Evolutionary conservation across 2,888 invertebrate genomes (phyloP).

Genomic region (Eilema griseolum): DNA sequence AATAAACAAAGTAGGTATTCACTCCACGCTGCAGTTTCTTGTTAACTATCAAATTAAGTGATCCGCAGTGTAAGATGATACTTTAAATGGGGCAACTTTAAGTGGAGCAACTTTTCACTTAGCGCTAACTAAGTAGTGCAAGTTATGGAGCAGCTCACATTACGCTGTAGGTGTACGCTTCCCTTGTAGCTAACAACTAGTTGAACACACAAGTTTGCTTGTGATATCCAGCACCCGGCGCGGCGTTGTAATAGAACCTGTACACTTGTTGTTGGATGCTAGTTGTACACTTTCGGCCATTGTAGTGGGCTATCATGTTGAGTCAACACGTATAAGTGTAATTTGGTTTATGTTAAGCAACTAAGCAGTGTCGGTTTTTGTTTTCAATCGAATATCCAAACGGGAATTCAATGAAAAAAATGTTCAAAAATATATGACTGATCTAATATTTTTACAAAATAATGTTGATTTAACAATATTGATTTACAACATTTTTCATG

Average conservation of each 20-base stretch:
- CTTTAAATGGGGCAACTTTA: neutral
- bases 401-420: too few relatives aligned
- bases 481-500: too few relatives aligned
- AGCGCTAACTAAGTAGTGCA: neutral
- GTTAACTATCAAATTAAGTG: neutral
- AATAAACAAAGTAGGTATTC: neutral
- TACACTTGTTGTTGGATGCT: neutral
- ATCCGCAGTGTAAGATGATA: conserved; percentile 1
- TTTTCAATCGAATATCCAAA: too few relatives aligned
- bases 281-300: neutral
- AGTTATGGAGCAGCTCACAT: neutral
- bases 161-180: neutral
- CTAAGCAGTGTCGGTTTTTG: too few relatives aligned
- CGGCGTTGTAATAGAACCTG: neutral
- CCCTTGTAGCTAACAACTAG: conserved; percentile 1
- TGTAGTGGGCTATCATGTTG: neutral
- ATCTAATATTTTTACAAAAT: too few relatives aligned
- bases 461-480: too few relatives aligned
- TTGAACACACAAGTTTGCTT: neutral
- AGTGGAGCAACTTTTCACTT: neutral
- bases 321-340: neutral
- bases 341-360: neutral
- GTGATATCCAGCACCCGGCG: neutral
- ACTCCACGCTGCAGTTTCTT: conserved; percentile 1
- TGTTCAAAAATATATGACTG: too few relatives aligned